Percentiles rank a stretch among this genome's conserved stretches.
Evolutionary conservation across 2,888 invertebrate genomes (phyloP).

Genomic region (Patella depressa): DNA sequence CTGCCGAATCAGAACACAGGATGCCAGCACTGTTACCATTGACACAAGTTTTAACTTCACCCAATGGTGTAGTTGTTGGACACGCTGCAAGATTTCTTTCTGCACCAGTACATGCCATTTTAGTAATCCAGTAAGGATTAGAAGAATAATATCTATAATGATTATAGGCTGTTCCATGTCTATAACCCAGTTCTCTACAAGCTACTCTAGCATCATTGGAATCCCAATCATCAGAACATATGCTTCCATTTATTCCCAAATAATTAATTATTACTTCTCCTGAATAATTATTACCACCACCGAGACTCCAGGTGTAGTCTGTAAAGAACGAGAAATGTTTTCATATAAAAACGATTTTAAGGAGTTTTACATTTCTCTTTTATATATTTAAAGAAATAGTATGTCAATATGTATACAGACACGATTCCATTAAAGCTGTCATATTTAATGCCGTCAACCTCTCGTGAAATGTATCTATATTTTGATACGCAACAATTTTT

Average conservation of each 20-base stretch:
- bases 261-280: constrained; percentile 54
- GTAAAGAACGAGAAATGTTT: background rate
- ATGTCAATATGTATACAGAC: too few species aligned
- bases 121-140: constrained; percentile 76
- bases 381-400: too few species aligned
- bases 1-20: constrained; percentile 50
- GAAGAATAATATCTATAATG: constrained; percentile 51
- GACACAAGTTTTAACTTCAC: constrained; percentile 47
- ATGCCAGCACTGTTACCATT: constrained; percentile 54
- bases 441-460: too few species aligned
- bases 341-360: too few species aligned
- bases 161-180: constrained; percentile 55
- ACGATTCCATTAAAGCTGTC: too few species aligned
- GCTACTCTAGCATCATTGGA: constrained; percentile 56
- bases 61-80: constrained; percentile 38
- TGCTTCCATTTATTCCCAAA: constrained; percentile 51
- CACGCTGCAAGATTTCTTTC: constrained; percentile 52
- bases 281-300: constrained; percentile 49
- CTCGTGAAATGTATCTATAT: too few species aligned
- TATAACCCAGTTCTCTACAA: constrained; percentile 54
- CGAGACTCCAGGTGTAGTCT: constrained; percentile 45
- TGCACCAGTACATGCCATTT: constrained; percentile 54
- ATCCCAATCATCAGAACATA: constrained; percentile 58
- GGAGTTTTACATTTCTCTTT: too few species aligned
- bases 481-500: too few species aligned